Conservation (phyloP, 1,140 invertebrate genomes). For the Sweltsa coloradensis region DNA sequence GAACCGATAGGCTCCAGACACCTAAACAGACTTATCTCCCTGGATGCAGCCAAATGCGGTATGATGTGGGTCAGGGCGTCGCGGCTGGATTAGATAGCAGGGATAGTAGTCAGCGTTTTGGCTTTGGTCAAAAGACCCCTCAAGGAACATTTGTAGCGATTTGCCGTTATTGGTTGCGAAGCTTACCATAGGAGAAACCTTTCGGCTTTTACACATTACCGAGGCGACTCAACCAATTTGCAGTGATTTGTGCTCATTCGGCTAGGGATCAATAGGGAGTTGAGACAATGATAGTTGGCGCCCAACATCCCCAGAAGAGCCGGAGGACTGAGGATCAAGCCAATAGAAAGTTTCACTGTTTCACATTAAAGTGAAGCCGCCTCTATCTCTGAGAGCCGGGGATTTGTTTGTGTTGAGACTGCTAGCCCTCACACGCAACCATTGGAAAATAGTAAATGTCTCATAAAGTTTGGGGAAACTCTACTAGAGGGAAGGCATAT, state of each 20-base stretch:
- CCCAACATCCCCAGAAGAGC: background rate
- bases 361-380: slow-evolving; percentile 2
- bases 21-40: too few species aligned
- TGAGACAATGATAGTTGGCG: background rate
- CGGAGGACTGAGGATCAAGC: slow-evolving; percentile 1
- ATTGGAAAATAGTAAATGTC: slow-evolving; percentile 1
- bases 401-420: slow-evolving; percentile 1
- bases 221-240: slow-evolving; percentile 13
- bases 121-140: background rate
- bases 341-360: slow-evolving; percentile 6
- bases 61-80: too few species aligned
- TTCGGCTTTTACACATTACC: slow-evolving; percentile 11
- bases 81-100: too few species aligned
- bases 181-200: slow-evolving; percentile 8
- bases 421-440: background rate
- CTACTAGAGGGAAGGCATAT: too few species aligned
- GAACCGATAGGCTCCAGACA: too few species aligned
- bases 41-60: too few species aligned
- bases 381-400: background rate
- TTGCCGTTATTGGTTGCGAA: slow-evolving; percentile 13
- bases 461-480: too few species aligned
- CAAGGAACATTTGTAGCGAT: slow-evolving; percentile 10
- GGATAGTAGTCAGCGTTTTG: too few species aligned
- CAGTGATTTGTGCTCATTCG: slow-evolving; percentile 13
- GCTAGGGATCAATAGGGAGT: slow-evolving; percentile 2